A percentile compares a stretch with the other conserved stretches of the same genome.
Evolutionary conservation across 2,113 vertebrate genomes (phyloP).

Genomic region (Bujurquina vittata): DNA sequence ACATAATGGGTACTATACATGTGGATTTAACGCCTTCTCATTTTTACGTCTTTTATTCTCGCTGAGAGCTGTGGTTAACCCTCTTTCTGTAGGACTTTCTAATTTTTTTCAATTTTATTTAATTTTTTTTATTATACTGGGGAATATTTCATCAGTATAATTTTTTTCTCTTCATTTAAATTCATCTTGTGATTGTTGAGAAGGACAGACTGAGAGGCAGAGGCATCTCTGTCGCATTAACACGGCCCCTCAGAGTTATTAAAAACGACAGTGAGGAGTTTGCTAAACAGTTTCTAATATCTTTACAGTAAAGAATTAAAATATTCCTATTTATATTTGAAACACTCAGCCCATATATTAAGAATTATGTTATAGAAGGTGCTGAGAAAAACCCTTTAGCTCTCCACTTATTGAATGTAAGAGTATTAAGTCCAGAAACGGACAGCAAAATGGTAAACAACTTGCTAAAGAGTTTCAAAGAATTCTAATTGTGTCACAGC

Average conservation of each 20-base stretch:
- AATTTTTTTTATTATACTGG: neutral
- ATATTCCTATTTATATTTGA: constrained; percentile 11
- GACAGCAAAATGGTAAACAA: neutral
- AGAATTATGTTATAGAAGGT: neutral
- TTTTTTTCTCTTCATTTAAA: fast-evolving
- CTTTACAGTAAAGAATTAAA: neutral
- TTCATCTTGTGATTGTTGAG: neutral
- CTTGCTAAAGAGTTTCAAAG: neutral
- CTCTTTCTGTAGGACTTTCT: neutral
- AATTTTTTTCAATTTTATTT: neutral
- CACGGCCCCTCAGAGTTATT: neutral
- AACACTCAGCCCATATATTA: neutral
- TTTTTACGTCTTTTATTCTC: neutral
- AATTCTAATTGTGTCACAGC: neutral
- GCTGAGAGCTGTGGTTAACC: neutral
- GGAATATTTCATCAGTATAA: neutral
- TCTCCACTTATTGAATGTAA: neutral
- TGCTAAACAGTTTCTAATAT: neutral
- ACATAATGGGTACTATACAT: neutral
- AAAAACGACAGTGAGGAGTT: neutral
- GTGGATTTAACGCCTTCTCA: neutral
- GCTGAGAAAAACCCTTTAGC: neutral
- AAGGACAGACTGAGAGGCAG: neutral
- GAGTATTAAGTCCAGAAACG: too few species aligned
- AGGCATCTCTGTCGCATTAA: neutral